phyloP scores from a whole-genome alignment of 2,113 vertebrate genomes.

The cat (Felis catus) region DNA sequence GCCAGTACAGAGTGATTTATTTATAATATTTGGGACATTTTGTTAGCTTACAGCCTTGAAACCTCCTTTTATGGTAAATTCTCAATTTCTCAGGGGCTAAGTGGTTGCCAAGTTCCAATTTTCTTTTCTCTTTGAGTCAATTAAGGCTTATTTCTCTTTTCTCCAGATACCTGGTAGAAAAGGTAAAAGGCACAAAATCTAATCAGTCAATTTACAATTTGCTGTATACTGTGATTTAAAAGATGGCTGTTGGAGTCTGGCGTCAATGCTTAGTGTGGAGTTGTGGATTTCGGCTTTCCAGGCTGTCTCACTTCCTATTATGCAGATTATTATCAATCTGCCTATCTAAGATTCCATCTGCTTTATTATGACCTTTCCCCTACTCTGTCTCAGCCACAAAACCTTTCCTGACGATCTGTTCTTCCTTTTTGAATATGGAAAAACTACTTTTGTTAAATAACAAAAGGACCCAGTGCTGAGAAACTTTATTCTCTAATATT shows the following conservation, averaged over 20 bases:
- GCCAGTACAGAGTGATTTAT: conserved; percentile 36
- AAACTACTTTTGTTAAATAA: background rate
- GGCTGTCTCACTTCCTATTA: background rate
- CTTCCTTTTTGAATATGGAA: background rate
- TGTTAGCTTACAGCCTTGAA: conserved; percentile 36
- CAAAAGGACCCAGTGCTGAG: background rate
- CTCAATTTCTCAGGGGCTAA: conserved; percentile 51
- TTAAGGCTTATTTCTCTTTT: conserved; percentile 39
- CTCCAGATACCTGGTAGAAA: background rate
- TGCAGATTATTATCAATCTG: background rate
- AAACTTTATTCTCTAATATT: background rate
- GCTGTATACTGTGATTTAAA: background rate
- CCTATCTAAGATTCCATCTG: background rate
- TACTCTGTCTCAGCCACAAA: background rate
- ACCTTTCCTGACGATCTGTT: background rate
- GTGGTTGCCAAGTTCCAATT: conserved; percentile 27
- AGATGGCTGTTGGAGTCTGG: background rate
- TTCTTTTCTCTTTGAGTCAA: conserved; percentile 50
- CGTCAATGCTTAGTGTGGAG: background rate
- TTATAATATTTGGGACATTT: conserved; percentile 50
- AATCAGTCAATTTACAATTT: conserved; percentile 18
- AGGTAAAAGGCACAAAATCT: background rate
- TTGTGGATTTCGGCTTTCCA: background rate
- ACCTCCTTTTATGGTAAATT: conserved; percentile 41
- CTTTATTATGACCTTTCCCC: background rate